phyloP scores from a whole-genome alignment of 1,140 invertebrate species.

The Lepidurus couesii region DNA sequence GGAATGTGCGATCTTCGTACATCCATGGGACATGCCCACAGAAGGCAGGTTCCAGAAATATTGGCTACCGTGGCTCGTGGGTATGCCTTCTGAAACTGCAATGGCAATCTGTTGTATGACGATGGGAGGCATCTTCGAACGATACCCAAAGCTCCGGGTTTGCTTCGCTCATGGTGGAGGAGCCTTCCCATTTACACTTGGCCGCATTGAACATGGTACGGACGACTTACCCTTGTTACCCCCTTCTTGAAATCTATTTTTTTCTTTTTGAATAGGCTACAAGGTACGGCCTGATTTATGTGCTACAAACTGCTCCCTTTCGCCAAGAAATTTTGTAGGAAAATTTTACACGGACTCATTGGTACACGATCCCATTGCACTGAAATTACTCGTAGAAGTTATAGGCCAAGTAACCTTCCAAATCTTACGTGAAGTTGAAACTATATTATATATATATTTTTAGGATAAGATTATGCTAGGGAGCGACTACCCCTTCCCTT shows the following conservation, averaged over 20 bases:
- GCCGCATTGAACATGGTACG: slow-evolving; percentile 50
- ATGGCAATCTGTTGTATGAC: slow-evolving; percentile 53
- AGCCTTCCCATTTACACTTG: slow-evolving; percentile 54
- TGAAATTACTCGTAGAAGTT: slow-evolving; percentile 50
- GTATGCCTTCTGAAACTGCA: slow-evolving; percentile 58
- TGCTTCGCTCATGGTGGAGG: slow-evolving; percentile 60
- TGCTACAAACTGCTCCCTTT: slow-evolving; percentile 46
- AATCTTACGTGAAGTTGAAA: slow-evolving; percentile 10
- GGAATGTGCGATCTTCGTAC: slow-evolving; percentile 52
- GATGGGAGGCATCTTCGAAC: slow-evolving; percentile 55
- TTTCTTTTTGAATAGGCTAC: slow-evolving; percentile 39
- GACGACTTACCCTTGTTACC: neutral
- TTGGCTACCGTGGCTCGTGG: slow-evolving; percentile 56
- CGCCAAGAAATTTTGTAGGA: slow-evolving; percentile 49
- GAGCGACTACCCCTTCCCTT: slow-evolving; percentile 57
- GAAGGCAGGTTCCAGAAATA: slow-evolving; percentile 52
- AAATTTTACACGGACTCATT: slow-evolving; percentile 54
- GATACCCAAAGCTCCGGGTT: slow-evolving; percentile 46
- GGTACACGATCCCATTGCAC: slow-evolving; percentile 51
- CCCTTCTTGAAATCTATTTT: slow-evolving; percentile 38
- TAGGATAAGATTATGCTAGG: slow-evolving; percentile 54
- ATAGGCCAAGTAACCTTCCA: slow-evolving; percentile 48
- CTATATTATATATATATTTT: slow-evolving; percentile 27
- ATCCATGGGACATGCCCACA: slow-evolving; percentile 58
- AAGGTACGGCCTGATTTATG: slow-evolving; percentile 55